phyloP scores from a whole-genome alignment of 2,797 vertebrate genomes.

The Enteromius mattozi region DNA sequence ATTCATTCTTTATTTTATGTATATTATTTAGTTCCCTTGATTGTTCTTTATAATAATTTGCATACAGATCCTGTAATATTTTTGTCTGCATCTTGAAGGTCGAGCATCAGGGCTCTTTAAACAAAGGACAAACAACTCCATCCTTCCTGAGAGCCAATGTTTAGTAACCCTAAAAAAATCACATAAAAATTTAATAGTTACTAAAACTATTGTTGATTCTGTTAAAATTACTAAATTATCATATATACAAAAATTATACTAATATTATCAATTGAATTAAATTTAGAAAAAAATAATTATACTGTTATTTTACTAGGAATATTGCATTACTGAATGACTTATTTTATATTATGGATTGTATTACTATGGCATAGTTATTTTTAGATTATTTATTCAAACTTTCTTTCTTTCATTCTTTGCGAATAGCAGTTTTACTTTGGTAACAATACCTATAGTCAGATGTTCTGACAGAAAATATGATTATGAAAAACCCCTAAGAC shows the following conservation, averaged over 20 bases:
- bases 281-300: neutral
- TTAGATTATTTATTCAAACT: neutral
- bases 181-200: neutral
- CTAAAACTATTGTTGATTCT: neutral
- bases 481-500: neutral
- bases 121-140: constrained; percentile 19
- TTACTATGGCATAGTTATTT: neutral
- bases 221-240: neutral
- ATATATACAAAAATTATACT: too few relatives aligned
- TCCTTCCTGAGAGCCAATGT: neutral
- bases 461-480: neutral
- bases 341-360: neutral
- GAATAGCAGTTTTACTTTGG: neutral
- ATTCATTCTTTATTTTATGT: neutral
- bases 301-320: neutral
- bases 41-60: neutral
- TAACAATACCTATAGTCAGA: neutral
- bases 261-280: neutral
- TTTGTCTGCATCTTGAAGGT: constrained; percentile 13
- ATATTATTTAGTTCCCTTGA: neutral
- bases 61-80: neutral
- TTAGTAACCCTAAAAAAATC: neutral
- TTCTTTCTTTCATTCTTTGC: neutral
- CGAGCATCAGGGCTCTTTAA: neutral
- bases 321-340: neutral